phyloP scores from a whole-genome alignment of 1,140 invertebrate genomes.

The Listronotus bonariensis region DNA sequence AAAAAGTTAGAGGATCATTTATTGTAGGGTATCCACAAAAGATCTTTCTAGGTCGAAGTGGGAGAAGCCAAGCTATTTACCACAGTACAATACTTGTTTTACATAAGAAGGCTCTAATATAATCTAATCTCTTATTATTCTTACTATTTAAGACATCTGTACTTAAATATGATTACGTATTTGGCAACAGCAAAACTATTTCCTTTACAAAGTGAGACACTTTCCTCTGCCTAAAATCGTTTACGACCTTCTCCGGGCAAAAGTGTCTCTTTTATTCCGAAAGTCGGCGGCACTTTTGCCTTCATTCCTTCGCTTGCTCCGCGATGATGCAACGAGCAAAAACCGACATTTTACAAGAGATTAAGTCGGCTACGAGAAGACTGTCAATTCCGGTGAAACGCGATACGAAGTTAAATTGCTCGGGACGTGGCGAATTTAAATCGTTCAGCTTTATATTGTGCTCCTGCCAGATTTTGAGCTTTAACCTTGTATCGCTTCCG shows the following conservation, averaged over 20 bases:
- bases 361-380: constrained; percentile 32
- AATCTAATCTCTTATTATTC: no score
- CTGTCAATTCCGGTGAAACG: constrained; percentile 36
- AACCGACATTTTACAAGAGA: constrained; percentile 39
- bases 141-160: no score
- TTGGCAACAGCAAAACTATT: no score
- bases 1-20: no score
- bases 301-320: neutral
- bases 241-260: constrained; percentile 23
- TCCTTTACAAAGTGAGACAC: no score
- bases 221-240: neutral
- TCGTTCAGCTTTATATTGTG: constrained; percentile 27
- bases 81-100: no score
- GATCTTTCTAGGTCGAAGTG: no score
- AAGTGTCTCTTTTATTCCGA: constrained; percentile 18
- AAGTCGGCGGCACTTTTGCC: constrained; percentile 16
- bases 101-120: no score
- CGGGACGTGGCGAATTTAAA: constrained; percentile 28
- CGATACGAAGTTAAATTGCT: constrained; percentile 37
- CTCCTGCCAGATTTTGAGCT: constrained; percentile 18
- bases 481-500: constrained; percentile 14
- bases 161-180: no score
- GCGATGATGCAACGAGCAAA: constrained; percentile 17
- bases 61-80: no score
- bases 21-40: no score